A percentile compares a stretch with the other conserved stretches of the same genome.
phyloP scores from a whole-genome alignment of 2,797 vertebrate species.

The Megaceryle alcyon region DNA sequence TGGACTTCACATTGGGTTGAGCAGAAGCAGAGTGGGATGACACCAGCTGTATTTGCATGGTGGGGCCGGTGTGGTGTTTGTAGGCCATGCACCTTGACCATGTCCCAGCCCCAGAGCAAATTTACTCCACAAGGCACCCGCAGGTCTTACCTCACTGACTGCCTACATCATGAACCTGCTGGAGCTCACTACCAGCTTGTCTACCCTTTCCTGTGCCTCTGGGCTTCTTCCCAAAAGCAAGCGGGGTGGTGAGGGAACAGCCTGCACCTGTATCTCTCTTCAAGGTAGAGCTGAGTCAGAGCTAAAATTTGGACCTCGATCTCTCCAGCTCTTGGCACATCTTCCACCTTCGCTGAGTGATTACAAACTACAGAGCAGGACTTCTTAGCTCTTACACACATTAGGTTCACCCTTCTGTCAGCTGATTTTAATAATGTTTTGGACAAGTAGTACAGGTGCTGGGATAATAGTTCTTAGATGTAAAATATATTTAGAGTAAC shows the following conservation, averaged over 20 bases:
- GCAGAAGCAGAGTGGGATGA: not conserved
- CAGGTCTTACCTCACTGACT: too few species aligned
- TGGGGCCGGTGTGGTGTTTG: not conserved
- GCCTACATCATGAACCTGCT: not conserved
- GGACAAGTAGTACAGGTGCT: not conserved
- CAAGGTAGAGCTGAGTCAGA: constrained; percentile 17
- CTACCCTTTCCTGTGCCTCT: not conserved
- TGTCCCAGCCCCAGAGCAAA: not conserved
- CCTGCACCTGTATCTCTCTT: not conserved
- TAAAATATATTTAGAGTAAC: not conserved
- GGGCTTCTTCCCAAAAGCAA: not conserved
- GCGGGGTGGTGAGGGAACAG: not conserved
- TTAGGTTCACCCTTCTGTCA: not conserved
- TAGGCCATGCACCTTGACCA: not conserved
- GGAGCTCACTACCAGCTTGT: not conserved
- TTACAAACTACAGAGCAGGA: not conserved
- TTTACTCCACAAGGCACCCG: accelerated
- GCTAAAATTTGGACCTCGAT: not conserved
- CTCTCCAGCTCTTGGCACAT: not conserved
- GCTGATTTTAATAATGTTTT: not conserved
- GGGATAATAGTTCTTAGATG: not conserved
- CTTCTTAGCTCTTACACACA: not conserved
- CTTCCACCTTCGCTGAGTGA: not conserved
- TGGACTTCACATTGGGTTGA: accelerated
- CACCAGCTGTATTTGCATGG: not conserved